phyloP scores from a whole-genome alignment of 2,113 vertebrate species.

The Corydoras maculifer region DNA sequence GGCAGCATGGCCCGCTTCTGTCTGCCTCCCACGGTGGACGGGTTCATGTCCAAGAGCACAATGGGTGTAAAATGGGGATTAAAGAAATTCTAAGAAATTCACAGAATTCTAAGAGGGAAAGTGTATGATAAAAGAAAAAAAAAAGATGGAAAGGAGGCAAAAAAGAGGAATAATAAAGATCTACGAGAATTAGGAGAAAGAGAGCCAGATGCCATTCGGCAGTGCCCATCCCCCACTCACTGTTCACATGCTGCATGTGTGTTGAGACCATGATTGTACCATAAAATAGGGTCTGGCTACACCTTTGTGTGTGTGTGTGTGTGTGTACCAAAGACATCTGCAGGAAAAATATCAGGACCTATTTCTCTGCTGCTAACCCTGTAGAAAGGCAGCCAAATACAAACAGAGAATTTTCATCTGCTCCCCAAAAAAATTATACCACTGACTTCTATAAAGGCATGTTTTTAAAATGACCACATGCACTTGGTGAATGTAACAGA shows the following conservation, averaged over 20 bases:
- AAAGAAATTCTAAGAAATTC: background rate
- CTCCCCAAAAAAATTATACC: background rate
- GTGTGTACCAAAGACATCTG: conserved; percentile 27
- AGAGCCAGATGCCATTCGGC: conserved; percentile 59
- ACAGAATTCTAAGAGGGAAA: background rate
- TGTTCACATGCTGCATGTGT: conserved; percentile 38
- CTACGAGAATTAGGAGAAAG: conserved; percentile 4
- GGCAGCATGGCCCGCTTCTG: conserved; percentile 60
- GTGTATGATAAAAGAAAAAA: background rate
- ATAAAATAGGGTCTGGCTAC: conserved; percentile 23
- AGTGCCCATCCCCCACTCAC: conserved; percentile 41
- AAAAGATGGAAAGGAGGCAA: conserved; percentile 1
- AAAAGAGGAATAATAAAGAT: conserved; percentile 56
- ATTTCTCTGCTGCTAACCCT: conserved; percentile 24
- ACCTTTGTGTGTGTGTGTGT: conserved; percentile 11
- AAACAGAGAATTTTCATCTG: conserved; percentile 29
- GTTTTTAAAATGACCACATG: too few relatives aligned
- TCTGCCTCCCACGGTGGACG: conserved; percentile 65
- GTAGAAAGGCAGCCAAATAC: conserved; percentile 23
- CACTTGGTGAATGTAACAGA: too few relatives aligned
- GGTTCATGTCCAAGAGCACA: conserved; percentile 34
- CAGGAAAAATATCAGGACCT: conserved; percentile 19
- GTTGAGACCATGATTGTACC: conserved; percentile 33
- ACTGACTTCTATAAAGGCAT: too few relatives aligned
- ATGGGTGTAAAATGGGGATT: background rate